Evolutionary conservation across 2,888 invertebrate genomes (phyloP), one percentile per base, ranked within the genome.

Genomic region (Epirrita christyi): DNA sequence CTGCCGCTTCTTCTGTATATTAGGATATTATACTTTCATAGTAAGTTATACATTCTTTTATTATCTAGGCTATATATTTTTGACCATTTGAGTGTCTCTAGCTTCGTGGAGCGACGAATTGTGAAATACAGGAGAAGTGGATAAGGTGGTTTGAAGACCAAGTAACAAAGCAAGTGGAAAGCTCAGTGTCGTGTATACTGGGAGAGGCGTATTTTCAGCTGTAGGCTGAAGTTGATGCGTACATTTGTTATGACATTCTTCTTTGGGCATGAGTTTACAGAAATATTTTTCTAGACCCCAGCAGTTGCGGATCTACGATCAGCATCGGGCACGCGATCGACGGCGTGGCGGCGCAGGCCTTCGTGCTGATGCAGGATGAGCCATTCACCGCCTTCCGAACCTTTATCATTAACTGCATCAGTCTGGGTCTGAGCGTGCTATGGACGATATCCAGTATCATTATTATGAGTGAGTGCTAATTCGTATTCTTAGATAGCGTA

Each of bases 1-100:
- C 53, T 83, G 0, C 85, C 87, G 0, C 52, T 83, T 8, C 73
- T 88, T 0, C 41, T 88, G 2, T 88, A 81, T 57, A 72, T 88
- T 1, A 78, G 75, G 68, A 79, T 87, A 28, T 63, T 88, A 28
- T 89, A 88, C 66, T 85, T 84, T 55, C 81, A 85, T 63, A 86
- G 89, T 89, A 75, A 87, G 88, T 85, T 29, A n/a, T n/a, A 21
- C 21, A 27, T 3, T 21, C 6, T 42, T 27, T 40, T 15, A 14
- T n/a, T n/a, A n/a, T n/a, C n/a, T n/a, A n/a, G n/a, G n/a, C n/a
- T n/a, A n/a, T n/a, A n/a, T n/a, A n/a, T 8, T 4, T 21, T 21
- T 21, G 21, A 21, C 21, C 4, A 4, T 4, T 21, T 21, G 21
- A 21, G 21, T 21, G 21, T 21, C 21, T 21, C 4, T 21, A 21